Base-by-base conservation (phyloP, 1,140 invertebrate genomes). In the Plectus sambesii region DNA sequence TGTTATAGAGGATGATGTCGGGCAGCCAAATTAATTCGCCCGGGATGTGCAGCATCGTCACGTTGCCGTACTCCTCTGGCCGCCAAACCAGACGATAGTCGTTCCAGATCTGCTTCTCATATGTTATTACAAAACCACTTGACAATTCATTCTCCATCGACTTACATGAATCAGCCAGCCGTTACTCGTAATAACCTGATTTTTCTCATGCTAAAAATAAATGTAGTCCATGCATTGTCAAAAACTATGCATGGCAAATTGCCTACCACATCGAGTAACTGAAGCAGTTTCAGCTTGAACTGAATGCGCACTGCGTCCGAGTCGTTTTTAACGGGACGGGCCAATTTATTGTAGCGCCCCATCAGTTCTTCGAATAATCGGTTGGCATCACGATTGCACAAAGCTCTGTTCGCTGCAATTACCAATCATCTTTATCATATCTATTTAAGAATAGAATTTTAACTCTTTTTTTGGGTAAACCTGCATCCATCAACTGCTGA, bases 131-230 rank as follows among this genome's bases (percentile, higher is more conserved):
- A 40, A 29, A n/a, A 2, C 6, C 33, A 15, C 0, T 8, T 57
- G 22, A n/a, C 1, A 20, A 26, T 9, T 1, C 36, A 9, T n/a
- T 35, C 17, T 15, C 22, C 3, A 17, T 24, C 12, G 15, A 22
- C 83, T 85, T 76, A 87, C 85, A 70, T 90, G 87, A 70, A 87
- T 84, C 20, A 92, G 73, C 85, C 86, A 88, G 19, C 92, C 86
- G 74, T 89, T 90, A 0, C 85, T 89, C 9, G 85, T 90, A 51
- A 92, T 74, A 66, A 93, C 89, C 76, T 92, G 87, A 75, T 89
- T 85, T 72, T 89, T 90, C 42, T 92, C 75, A 75, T 92, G 88
- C 86, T 90, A 29, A 49, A 58, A 47, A 41, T 20, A 47, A 5
- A n/a, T 30, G 39, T 9, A 30, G 9, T 9, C 6, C 9, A 39